Percentiles rank a stretch among this genome's conserved stretches.
Evolutionary conservation across 1,140 invertebrate species (phyloP).

Genomic region (Popillia japonica): DNA sequence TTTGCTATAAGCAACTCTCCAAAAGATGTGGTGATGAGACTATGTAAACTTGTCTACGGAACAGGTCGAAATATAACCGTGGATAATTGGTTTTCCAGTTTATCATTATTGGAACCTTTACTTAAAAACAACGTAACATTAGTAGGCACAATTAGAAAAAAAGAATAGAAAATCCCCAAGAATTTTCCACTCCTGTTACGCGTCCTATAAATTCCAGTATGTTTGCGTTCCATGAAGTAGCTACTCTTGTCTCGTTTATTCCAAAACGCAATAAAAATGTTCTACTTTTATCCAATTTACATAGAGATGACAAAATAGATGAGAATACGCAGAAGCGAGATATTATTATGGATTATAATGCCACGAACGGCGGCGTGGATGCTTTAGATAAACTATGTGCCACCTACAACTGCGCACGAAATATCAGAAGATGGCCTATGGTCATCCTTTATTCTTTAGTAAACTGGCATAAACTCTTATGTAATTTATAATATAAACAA

Average conservation of each 20-base stretch:
- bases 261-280: no score
- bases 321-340: conserved; percentile 37
- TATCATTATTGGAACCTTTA: no score
- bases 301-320: neutral
- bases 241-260: no score
- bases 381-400: conserved; percentile 31
- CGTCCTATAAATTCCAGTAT: no score
- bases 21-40: neutral
- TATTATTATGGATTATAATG: conserved; percentile 57
- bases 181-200: no score
- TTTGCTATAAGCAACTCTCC: no score
- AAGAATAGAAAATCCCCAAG: no score
- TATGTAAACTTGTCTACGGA: neutral
- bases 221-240: no score
- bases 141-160: no score
- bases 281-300: no score
- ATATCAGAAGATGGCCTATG: conserved; percentile 50
- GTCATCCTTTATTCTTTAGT: conserved; percentile 45
- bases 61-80: neutral
- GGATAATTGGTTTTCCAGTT: no score
- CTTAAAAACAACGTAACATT: no score
- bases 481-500: conserved; percentile 37
- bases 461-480: conserved; percentile 47
- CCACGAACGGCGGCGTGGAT: conserved; percentile 51
- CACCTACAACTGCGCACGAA: conserved; percentile 41